Percentiles rank a stretch among this genome's conserved stretches.
phyloP scores from a whole-genome alignment of 2,797 vertebrate species.

The Notoglanidium macrostoma region DNA sequence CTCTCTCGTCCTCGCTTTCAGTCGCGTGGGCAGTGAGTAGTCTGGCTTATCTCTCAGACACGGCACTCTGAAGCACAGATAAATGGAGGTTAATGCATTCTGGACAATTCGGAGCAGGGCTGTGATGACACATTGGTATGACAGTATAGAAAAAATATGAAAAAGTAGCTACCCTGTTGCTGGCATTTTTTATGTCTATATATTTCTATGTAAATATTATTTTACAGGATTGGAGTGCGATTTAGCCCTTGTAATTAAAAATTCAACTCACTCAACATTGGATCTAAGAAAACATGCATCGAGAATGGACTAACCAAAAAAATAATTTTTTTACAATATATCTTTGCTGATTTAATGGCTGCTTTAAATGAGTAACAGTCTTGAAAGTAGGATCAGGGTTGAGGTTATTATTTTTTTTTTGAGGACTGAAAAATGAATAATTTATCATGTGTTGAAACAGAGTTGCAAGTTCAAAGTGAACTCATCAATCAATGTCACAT shows the following conservation, averaged over 20 bases:
- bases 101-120: conserved; percentile 9
- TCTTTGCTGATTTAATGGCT: not conserved
- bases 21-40: conserved; percentile 77
- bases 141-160: conserved; percentile 1
- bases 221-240: not conserved
- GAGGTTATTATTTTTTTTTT: not conserved
- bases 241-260: not conserved
- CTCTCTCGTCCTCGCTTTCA: conserved; percentile 68
- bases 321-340: not conserved
- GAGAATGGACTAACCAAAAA: not conserved
- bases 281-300: not conserved
- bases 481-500: conserved; percentile 21
- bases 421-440: conserved; percentile 5
- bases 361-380: not conserved
- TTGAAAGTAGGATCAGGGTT: not conserved
- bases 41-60: conserved; percentile 60
- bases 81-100: conserved; percentile 38
- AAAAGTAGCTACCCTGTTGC: conserved; percentile 10
- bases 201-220: not conserved
- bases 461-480: not conserved
- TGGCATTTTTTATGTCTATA: not conserved
- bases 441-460: not conserved
- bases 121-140: conserved; percentile 9
- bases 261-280: not conserved
- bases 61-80: conserved; percentile 65